These are phyloP conservation scores for Montipora cactus DNA, from an alignment of 64 coral and sea anemone species.

Conservation along the genomic window DNA sequence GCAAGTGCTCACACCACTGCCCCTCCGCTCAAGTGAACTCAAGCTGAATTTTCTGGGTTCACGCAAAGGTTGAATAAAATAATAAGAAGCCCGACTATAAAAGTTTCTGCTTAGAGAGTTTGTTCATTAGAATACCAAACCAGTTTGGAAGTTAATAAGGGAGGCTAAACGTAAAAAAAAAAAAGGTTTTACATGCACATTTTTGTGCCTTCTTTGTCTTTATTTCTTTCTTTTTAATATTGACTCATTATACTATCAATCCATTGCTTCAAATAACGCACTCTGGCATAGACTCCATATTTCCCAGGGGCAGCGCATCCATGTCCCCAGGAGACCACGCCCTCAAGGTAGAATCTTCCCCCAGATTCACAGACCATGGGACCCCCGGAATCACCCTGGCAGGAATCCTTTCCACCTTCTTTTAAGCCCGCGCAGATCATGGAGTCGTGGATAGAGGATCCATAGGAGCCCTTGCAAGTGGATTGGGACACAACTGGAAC, in stretches of 20 bases:
- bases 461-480: constrained; percentile 4
- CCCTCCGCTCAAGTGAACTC: too few relatives aligned
- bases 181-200: too few relatives aligned
- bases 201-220: too few relatives aligned
- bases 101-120: too few relatives aligned
- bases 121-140: too few relatives aligned
- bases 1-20: too few relatives aligned
- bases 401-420: constrained; percentile 46
- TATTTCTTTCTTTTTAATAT: too few relatives aligned
- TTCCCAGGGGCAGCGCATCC: constrained; percentile 50
- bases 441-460: constrained; percentile 38
- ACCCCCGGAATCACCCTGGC: constrained; percentile 61
- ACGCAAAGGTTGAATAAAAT: too few relatives aligned
- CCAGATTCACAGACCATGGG: constrained; percentile 43
- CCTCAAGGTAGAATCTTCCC: constrained; percentile 62
- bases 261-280: constrained; percentile 38
- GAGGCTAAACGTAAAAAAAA: too few relatives aligned
- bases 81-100: too few relatives aligned
- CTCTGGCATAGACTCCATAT: constrained; percentile 57
- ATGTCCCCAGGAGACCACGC: constrained; percentile 61
- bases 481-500: constrained; percentile 28
- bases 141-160: too few relatives aligned
- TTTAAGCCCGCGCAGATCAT: constrained; percentile 54
- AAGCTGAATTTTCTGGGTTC: too few relatives aligned
- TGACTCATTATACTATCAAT: neutral